Conservation (phyloP, 2,888 invertebrate genomes). For the Crematogaster levior region DNA sequence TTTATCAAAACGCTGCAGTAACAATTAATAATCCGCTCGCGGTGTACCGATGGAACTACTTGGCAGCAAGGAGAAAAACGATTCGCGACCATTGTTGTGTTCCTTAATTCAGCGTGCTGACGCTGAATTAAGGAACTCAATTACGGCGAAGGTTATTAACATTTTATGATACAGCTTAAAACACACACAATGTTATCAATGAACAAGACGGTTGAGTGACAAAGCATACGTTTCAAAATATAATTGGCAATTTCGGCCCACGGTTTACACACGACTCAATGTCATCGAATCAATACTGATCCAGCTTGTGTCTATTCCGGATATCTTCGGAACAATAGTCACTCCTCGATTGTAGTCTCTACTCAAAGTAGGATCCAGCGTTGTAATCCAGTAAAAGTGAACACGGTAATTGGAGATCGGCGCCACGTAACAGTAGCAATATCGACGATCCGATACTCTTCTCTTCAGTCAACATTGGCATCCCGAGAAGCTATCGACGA, state of each 20-base stretch:
- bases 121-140: constrained; percentile 49
- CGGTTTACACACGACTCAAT: constrained; percentile 3
- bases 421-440: constrained; percentile 3
- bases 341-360: neutral
- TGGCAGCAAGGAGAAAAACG: constrained; percentile 49
- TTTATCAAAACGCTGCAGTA: constrained; percentile 49
- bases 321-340: constrained; percentile 28
- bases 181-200: constrained; percentile 31
- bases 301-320: constrained; percentile 13
- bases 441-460: constrained; percentile 32
- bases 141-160: constrained; percentile 45
- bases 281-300: constrained; percentile 8
- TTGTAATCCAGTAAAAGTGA: constrained; percentile 12
- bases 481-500: constrained; percentile 57
- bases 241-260: constrained; percentile 19
- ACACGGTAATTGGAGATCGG: constrained; percentile 32
- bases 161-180: constrained; percentile 32
- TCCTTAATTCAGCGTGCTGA: constrained; percentile 45
- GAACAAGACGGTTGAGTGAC: constrained; percentile 27
- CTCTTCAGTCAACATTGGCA: constrained; percentile 43
- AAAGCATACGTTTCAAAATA: constrained; percentile 2
- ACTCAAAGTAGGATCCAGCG: neutral
- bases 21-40: constrained; percentile 51
- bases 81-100: constrained; percentile 44
- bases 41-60: constrained; percentile 47